Evolutionary conservation across 2,888 invertebrate species (phyloP), one percentile per base, ranked within the genome.

Genomic region (Chrysotoxum bicinctum): DNA sequence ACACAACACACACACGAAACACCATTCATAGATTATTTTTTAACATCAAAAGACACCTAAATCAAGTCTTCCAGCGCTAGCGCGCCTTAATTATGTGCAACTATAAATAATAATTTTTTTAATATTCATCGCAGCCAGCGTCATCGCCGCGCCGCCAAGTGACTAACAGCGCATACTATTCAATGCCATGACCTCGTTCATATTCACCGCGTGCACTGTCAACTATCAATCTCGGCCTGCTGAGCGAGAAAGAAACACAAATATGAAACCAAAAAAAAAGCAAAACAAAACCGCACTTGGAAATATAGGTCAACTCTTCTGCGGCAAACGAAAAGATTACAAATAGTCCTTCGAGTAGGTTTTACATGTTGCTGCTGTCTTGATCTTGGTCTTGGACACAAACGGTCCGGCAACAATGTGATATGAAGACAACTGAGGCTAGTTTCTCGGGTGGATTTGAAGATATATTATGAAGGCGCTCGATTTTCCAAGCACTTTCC

Each of bases 171-270:
- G 37, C 26, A 40, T 54, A 50, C 50, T 54, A 81, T 81, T 85
- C 85, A 85, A 85, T 85, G 85, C 85, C 85, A 52, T 70, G 81
- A 81, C 85, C 85, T 85, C 85, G 77, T 85, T 85, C 85, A 56
- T 62, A 73, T 85, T 54, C 76, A 72, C 80, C 21, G 74, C 62
- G 40, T 68, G 37, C 83, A 50, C 84, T 81, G 85, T 81, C 85
- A 85, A 80, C 85, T 77, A 85, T 85, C 85, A 85, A 85, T 85
- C 85, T 85, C 62, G 35, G 45, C 68, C 56, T 68, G 76, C 72
- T 14, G 45, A 16, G 45, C 35, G 14, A 58, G 21, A 66, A 37
- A 62, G 21, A 37, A n/a, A 60, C 14, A 40, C n/a, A 21, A 48
- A 48, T 21, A 50, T 23, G 6, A 62, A 23, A 30, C 26, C 6